These are phyloP conservation scores for Protobothrops flavoviridis DNA, from an alignment of 2,113 vertebrate genomes.

Conservation along the genomic window DNA sequence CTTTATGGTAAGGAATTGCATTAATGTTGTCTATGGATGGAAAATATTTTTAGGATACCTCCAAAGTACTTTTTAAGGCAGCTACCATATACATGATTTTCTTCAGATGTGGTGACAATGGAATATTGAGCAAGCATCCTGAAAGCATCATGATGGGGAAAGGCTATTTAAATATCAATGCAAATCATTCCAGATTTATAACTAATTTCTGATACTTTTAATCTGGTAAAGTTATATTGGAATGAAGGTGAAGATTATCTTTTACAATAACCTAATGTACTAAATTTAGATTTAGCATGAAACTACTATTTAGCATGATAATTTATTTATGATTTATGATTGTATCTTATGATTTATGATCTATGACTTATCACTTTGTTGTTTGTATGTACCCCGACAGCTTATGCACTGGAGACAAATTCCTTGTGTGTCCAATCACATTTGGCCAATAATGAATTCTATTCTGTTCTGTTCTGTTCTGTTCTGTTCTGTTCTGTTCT, in stretches of 20 bases:
- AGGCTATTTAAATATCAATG: not conserved
- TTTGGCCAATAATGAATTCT: not conserved
- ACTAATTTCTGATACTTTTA: not conserved
- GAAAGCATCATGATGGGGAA: not conserved
- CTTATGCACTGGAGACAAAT: not conserved
- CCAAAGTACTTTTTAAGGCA: not conserved
- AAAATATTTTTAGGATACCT: not conserved
- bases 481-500: not conserved
- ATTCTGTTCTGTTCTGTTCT: no score
- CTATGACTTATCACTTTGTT: not conserved
- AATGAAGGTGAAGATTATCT: not conserved
- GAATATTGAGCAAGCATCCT: not conserved
- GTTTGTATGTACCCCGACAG: not conserved
- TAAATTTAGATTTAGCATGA: not conserved
- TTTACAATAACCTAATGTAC: not conserved
- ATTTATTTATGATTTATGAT: not conserved
- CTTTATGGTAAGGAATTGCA: not conserved
- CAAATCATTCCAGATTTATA: not conserved
- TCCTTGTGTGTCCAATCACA: not conserved
- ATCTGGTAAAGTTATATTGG: not conserved
- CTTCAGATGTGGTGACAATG: not conserved
- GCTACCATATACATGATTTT: not conserved
- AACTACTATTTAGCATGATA: not conserved
- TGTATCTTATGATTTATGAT: not conserved
- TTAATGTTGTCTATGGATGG: not conserved